Evolutionary conservation across 1,140 invertebrate species (phyloP), one percentile per base, ranked within the genome.

Genomic region (Diorhabda sublineata): DNA sequence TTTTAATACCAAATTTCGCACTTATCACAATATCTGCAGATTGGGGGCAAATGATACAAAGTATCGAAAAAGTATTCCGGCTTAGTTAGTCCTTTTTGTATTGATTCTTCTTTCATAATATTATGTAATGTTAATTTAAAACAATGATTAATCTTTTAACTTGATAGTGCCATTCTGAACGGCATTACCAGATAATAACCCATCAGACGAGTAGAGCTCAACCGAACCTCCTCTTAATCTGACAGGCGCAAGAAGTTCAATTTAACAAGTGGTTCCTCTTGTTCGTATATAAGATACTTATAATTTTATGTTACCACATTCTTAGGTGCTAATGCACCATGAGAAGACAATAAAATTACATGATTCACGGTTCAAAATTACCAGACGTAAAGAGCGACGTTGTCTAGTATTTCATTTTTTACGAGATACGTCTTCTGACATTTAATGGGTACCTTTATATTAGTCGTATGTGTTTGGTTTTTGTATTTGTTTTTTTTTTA

Each of bases 291-390:
- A 61, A 61, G 26, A 41, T 61, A 43, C 11, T 61, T 61, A 61
- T 61, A 61, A 61, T 61, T 61, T 61, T 43, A 61, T 43, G 59
- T 61, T 61, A 43, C 59, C 59, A 61, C 59, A 61, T 61, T 61
- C 59, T 61, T 61, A 61, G 59, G 59, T 61, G 59, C 42, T 61
- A 61, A 61, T 61, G 59, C 59, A 61, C 11, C 59, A 61, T 61
- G 59, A 43, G 59, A 61, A 61, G 42, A 61, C 59, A 61, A 61
- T 61, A 61, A 61, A 61, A 61, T 61, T 61, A 61, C 59, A 42
- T 42, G 59, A 61, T 61, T 61, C 59, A 61, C 59, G n/a, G 9
- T 43, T 61, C 11, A 61, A 61, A 41, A 61, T 6, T n/a, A 52
- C 47, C 47, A 52, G 47, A 52, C 47, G 4, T 26, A 26, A 26